These are phyloP conservation scores for Pluvialis apricaria DNA, from an alignment of 2,113 vertebrate genomes.

Conservation along the genomic window DNA sequence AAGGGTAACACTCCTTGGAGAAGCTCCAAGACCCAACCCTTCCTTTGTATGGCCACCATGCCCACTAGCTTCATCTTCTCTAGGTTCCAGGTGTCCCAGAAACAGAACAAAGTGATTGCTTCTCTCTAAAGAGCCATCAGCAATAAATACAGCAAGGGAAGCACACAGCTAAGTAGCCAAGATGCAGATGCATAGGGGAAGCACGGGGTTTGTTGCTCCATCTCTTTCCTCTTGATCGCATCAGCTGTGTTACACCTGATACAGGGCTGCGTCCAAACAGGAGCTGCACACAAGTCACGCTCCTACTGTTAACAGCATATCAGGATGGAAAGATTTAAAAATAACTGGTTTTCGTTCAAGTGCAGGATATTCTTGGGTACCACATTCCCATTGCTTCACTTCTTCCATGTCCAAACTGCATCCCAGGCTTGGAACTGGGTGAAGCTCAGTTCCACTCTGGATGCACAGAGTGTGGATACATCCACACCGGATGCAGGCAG, in stretches of 20 bases:
- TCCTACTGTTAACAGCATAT: not conserved
- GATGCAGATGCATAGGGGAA: not conserved
- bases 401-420: not conserved
- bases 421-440: not conserved
- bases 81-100: not conserved
- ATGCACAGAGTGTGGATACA: not conserved
- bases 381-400: not conserved
- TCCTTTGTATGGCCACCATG: not conserved
- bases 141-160: not conserved
- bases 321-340: not conserved
- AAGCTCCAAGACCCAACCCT: not conserved
- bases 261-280: not conserved
- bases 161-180: not conserved
- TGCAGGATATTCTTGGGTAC: not conserved
- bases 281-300: not conserved
- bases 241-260: not conserved
- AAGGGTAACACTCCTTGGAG: fast-evolving
- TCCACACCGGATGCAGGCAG: fast-evolving
- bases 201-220: not conserved
- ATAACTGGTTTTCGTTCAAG: not conserved
- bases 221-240: not conserved
- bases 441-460: not conserved
- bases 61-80: not conserved
- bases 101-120: not conserved
- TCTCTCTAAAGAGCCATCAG: not conserved